Conservation (phyloP, 1,140 invertebrate species). For the Bathynomus jamesi region DNA sequence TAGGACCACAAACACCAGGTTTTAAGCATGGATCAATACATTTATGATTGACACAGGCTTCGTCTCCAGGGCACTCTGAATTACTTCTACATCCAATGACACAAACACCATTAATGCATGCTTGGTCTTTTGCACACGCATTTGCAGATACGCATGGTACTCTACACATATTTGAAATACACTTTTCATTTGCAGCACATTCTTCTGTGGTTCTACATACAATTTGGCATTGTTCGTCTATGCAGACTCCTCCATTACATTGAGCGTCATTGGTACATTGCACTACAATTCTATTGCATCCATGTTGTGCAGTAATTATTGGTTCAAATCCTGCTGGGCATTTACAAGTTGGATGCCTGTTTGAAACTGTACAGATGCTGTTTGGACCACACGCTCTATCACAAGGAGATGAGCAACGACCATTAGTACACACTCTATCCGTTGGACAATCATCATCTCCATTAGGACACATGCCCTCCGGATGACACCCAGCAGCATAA, state of each 20-base stretch:
- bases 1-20: constrained; percentile 69
- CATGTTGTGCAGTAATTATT: constrained; percentile 51
- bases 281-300: constrained; percentile 60
- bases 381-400: constrained; percentile 68
- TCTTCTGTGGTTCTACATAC: constrained; percentile 68
- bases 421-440: constrained; percentile 61
- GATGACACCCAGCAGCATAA: constrained; percentile 60
- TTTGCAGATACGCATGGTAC: constrained; percentile 66
- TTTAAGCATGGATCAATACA: constrained; percentile 72
- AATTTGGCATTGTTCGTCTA: constrained; percentile 71
- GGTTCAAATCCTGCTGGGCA: constrained; percentile 67
- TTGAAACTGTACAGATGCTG: constrained; percentile 66
- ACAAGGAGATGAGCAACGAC: constrained; percentile 67
- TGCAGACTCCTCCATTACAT: constrained; percentile 66
- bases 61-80: constrained; percentile 61
- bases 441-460: constrained; percentile 65
- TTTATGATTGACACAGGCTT: constrained; percentile 73
- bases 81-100: constrained; percentile 71
- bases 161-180: constrained; percentile 65
- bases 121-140: constrained; percentile 67
- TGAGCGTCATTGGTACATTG: constrained; percentile 63
- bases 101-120: constrained; percentile 69
- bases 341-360: constrained; percentile 56
- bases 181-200: constrained; percentile 70
- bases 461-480: constrained; percentile 60